Evolutionary conservation across 2,888 invertebrate species (phyloP), one percentile per base, ranked within the genome.

Genomic region (Chalcosyrphus nemorum): DNA sequence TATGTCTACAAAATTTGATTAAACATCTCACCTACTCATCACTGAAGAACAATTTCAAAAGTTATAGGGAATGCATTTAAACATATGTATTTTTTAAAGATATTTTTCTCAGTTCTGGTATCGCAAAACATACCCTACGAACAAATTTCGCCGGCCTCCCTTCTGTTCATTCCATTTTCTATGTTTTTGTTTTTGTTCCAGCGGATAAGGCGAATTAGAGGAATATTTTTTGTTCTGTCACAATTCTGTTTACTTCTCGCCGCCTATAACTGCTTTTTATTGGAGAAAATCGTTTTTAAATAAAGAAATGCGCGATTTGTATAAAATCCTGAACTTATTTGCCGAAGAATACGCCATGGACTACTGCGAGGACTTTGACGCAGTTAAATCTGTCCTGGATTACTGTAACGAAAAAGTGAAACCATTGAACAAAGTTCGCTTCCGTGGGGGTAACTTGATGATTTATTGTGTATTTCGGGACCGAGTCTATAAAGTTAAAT

Each of bases 291-390:
- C 17, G 19, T 50, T 71, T 56, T 29, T 21, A 27, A 17, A 63
- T 9, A 61, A 72, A 66, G 61, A n/a, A 57, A 89, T 89, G 89
- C 87, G 88, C 57, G 87, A 88, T 86, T 86, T 89, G 61, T 87
- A 88, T 32, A 87, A 87, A 68, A 87, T 87, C 1, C 77, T 89
- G 0, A 86, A 87, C n/a, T 63, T 86, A n/a, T 87, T 89, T 71
- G 72, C 86, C 3, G 57, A 77, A 6, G 87, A 87, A 72, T 72
- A 76, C 52, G 77, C 84, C 11, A 89, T 90, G 90, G 89, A 90
- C 70, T 90, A 88, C 72, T 89, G 88, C 56, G 86, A 88, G 4
- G 89, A 89, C 75, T 90, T 90, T 56, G 87, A 89, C 81, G 86
- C 86, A 2, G 86, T 89, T 1, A 89, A 89, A 80, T 87, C 89